A percentile compares a stretch with the other conserved stretches of the same genome.
Evolutionary conservation across 2,888 invertebrate genomes (phyloP).

Genomic region (Drosophila cognata): DNA sequence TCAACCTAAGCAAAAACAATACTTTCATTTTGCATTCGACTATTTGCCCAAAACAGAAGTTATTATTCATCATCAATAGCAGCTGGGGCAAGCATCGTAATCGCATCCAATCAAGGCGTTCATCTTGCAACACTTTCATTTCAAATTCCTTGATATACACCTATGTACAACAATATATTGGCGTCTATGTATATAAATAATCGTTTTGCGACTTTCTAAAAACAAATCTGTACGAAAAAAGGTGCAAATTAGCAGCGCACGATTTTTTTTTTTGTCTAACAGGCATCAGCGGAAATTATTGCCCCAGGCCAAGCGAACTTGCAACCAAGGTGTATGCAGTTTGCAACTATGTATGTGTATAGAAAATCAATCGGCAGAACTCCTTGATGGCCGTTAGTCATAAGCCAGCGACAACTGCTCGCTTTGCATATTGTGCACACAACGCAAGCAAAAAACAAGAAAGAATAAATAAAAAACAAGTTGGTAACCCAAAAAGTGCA

Average conservation of each 20-base stretch:
- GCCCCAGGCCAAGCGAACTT: slow-evolving; percentile 42
- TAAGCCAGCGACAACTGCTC: slow-evolving; percentile 28
- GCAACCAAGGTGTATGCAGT: slow-evolving; percentile 6
- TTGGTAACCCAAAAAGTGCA: slow-evolving; percentile 74
- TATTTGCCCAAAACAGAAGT: slow-evolving; percentile 30
- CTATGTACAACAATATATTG: slow-evolving; percentile 24
- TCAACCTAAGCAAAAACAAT: background rate
- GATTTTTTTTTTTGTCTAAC: slow-evolving; percentile 53
- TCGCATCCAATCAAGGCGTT: slow-evolving; percentile 30
- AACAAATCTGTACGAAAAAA: slow-evolving; percentile 45
- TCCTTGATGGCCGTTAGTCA: slow-evolving; percentile 53
- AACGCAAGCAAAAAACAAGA: slow-evolving; percentile 11
- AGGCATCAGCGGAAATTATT: slow-evolving; percentile 41
- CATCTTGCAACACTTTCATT: slow-evolving; percentile 68
- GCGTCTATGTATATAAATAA: slow-evolving; percentile 21
- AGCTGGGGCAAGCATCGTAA: slow-evolving; percentile 11
- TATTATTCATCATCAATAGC: slow-evolving; percentile 28
- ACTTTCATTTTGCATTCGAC: slow-evolving; percentile 31
- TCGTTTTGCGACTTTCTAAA: slow-evolving; percentile 70
- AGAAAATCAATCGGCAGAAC: slow-evolving; percentile 75
- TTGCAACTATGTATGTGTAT: slow-evolving; percentile 19
- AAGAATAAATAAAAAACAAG: slow-evolving; percentile 15
- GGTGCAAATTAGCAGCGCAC: slow-evolving; percentile 78
- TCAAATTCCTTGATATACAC: slow-evolving; percentile 50
- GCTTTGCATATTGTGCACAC: slow-evolving; percentile 57